Conservation (phyloP, 1,140 invertebrate genomes). For the Babylonia areolata region DNA sequence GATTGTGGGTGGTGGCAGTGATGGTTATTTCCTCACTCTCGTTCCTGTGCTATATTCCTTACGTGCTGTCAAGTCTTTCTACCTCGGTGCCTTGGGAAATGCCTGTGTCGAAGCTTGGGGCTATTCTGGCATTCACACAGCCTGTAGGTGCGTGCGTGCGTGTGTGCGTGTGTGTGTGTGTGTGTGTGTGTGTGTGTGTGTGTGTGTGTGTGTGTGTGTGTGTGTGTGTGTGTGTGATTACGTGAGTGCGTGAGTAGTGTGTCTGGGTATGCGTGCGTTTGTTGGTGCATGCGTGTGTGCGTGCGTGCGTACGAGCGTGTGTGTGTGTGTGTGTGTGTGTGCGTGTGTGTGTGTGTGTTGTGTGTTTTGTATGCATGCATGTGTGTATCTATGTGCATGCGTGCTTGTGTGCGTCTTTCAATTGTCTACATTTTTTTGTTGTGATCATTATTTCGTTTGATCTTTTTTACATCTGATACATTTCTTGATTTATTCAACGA, state of each 20-base stretch:
- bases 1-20: no score
- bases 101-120: no score
- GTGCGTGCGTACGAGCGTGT: background rate
- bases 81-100: no score
- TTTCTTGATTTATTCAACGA: no score
- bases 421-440: no score
- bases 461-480: no score
- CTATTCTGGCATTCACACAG: background rate
- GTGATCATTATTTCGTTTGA: no score
- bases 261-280: background rate
- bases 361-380: background rate
- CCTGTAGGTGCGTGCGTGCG: background rate
- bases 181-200: background rate
- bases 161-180: background rate
- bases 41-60: no score
- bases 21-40: no score
- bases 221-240: background rate
- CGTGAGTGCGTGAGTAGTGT: background rate
- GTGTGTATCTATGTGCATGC: background rate
- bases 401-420: background rate
- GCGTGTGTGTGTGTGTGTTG: background rate
- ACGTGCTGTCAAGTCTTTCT: no score
- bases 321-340: slow-evolving; percentile 11
- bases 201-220: slow-evolving; percentile 6
- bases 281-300: no score